Conservation (phyloP, 2,113 vertebrate species). For the Bothrops jararaca region DNA sequence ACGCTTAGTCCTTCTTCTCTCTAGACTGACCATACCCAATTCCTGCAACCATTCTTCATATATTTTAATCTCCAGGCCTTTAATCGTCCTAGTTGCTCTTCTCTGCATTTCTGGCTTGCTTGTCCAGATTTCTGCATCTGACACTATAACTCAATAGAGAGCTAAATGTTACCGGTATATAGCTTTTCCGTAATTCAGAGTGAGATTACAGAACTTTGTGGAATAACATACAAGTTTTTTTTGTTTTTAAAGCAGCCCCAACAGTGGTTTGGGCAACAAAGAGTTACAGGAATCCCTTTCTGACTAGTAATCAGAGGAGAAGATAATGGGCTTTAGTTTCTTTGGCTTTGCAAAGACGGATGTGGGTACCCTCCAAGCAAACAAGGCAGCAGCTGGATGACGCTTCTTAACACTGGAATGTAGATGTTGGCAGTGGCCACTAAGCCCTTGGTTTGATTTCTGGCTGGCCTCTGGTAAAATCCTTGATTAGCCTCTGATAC, state of each 20-base stretch:
- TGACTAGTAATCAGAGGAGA: slow-evolving; percentile 42
- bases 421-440: slow-evolving; percentile 58
- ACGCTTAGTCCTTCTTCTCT: too few relatives aligned
- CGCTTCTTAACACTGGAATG: slow-evolving; percentile 64
- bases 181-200: slow-evolving; percentile 36
- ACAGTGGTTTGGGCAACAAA: slow-evolving; percentile 39
- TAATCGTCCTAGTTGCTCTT: background rate
- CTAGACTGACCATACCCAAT: too few relatives aligned
- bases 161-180: slow-evolving; percentile 6
- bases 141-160: slow-evolving; percentile 33
- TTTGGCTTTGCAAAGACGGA: slow-evolving; percentile 52
- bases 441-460: slow-evolving; percentile 57
- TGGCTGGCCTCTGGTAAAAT: slow-evolving; percentile 50
- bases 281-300: slow-evolving; percentile 34
- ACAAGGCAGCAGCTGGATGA: slow-evolving; percentile 54
- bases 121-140: background rate
- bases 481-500: slow-evolving; percentile 47
- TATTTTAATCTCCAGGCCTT: too few relatives aligned
- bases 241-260: slow-evolving; percentile 55
- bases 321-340: slow-evolving; percentile 45
- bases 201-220: slow-evolving; percentile 31
- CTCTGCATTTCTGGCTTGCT: background rate
- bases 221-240: slow-evolving; percentile 47
- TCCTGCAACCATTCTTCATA: too few relatives aligned
- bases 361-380: slow-evolving; percentile 59